A percentile compares a stretch with the other conserved stretches of the same genome.
These are phyloP conservation scores for Bombus turneri DNA, from an alignment of 1,140 invertebrate species.

Conservation along the genomic window DNA sequence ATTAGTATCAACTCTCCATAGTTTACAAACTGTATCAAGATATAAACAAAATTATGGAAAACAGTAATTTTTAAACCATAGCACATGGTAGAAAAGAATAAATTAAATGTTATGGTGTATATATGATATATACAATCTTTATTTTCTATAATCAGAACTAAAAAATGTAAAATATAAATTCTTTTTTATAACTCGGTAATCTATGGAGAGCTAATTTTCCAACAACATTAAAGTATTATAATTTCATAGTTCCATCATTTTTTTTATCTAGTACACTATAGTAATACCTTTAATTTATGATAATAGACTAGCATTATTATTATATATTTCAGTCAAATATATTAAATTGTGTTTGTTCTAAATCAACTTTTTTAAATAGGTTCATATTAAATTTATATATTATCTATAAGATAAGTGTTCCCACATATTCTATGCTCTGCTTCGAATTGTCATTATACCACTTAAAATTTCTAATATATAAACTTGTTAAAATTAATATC, in stretches of 20 bases:
- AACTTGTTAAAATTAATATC: neutral
- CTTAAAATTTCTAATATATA: constrained; percentile 19
- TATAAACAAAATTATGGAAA: neutral
- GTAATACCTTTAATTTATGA: neutral
- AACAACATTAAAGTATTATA: neutral
- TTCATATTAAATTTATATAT: neutral
- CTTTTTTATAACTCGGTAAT: neutral
- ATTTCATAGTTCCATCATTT: neutral
- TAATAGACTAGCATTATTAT: neutral
- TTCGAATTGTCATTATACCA: constrained; percentile 14
- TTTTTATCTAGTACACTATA: neutral
- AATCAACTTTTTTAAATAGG: neutral
- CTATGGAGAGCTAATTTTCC: neutral
- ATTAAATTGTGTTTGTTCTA: constrained; percentile 6
- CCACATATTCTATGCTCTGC: neutral
- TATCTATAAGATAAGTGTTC: constrained; percentile 25
- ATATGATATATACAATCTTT: too few relatives aligned
- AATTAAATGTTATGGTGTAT: too few relatives aligned
- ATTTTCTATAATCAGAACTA: neutral
- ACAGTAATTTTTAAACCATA: neutral
- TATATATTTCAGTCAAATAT: constrained; percentile 24
- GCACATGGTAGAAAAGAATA: neutral
- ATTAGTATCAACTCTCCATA: constrained; percentile 1
- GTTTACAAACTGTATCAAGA: constrained; percentile 1
- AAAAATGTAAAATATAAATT: neutral